phyloP scores from a whole-genome alignment of 2,888 invertebrate genomes.

The Pheosia tremula region DNA sequence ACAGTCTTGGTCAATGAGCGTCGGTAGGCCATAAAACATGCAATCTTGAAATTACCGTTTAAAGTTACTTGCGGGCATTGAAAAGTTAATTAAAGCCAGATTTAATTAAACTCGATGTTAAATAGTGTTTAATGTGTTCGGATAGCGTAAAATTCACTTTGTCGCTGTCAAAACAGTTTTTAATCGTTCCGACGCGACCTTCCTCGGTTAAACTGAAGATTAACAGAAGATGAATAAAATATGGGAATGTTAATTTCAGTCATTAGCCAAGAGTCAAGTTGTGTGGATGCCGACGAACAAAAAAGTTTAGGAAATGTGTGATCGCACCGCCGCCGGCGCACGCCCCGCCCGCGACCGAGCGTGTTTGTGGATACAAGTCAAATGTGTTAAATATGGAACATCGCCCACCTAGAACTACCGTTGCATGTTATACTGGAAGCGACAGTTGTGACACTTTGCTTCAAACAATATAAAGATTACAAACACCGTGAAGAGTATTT shows the following conservation, averaged over 20 bases:
- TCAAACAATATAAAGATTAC: not conserved
- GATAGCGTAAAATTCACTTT: not conserved
- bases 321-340: constrained; percentile 70
- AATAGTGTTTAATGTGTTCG: no score
- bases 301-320: constrained; percentile 65
- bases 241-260: constrained; percentile 79
- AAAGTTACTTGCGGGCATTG: not conserved
- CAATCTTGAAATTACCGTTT: not conserved
- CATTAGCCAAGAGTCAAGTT: constrained; percentile 74
- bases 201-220: constrained; percentile 58
- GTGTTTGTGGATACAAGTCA: constrained; percentile 79
- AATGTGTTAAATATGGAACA: constrained; percentile 76
- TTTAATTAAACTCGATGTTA: no score
- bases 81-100: not conserved
- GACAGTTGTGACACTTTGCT: constrained; percentile 19
- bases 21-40: not conserved
- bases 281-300: constrained; percentile 71
- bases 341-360: constrained; percentile 55
- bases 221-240: constrained; percentile 72
- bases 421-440: constrained; percentile 42
- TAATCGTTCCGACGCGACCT: constrained; percentile 57
- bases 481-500: no score
- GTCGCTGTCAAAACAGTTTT: constrained; percentile 60
- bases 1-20: not conserved
- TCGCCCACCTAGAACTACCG: constrained; percentile 32